A percentile compares a stretch with the other conserved stretches of the same genome.
Conservation (phyloP, 2,797 vertebrate genomes). For the Tangara arthus region DNA sequence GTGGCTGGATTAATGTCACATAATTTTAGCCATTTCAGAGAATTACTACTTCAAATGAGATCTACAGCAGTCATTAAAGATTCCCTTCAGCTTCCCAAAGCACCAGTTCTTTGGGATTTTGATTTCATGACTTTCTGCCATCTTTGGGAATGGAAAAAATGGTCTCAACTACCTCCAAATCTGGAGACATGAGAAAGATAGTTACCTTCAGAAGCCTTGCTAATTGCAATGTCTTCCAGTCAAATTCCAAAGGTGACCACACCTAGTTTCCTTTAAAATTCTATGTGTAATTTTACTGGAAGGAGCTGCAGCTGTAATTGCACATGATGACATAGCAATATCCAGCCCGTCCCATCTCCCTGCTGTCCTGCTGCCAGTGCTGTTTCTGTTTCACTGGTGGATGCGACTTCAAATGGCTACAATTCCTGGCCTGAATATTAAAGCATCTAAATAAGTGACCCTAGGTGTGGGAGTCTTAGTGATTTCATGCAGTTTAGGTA, state of each 20-base stretch:
- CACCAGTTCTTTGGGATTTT: not conserved
- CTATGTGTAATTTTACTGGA: not conserved
- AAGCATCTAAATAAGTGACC: not conserved
- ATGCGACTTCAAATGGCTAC: not conserved
- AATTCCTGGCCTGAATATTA: not conserved
- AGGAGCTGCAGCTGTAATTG: not conserved
- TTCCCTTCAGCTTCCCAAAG: not conserved
- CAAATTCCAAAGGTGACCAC: not conserved
- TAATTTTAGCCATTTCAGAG: not conserved
- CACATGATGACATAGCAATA: rapidly evolving
- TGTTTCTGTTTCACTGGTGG: not conserved
- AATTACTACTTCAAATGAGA: not conserved
- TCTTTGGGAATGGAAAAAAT: not conserved
- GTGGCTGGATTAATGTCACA: not conserved
- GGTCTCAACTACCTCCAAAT: not conserved
- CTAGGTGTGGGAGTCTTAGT: not conserved
- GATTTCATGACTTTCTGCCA: not conserved
- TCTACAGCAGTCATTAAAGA: not conserved
- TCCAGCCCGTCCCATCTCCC: not conserved
- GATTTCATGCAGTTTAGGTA: not conserved
- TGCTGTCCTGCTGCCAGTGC: not conserved
- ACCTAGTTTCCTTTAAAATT: not conserved
- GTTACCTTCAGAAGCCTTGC: not conserved
- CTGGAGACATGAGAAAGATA: not conserved
- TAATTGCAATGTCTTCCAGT: not conserved